A percentile compares a stretch with the other conserved stretches of the same genome.
Evolutionary conservation across 2,797 vertebrate species (phyloP).

Genomic region (Cryptoblepharus egeriae): DNA sequence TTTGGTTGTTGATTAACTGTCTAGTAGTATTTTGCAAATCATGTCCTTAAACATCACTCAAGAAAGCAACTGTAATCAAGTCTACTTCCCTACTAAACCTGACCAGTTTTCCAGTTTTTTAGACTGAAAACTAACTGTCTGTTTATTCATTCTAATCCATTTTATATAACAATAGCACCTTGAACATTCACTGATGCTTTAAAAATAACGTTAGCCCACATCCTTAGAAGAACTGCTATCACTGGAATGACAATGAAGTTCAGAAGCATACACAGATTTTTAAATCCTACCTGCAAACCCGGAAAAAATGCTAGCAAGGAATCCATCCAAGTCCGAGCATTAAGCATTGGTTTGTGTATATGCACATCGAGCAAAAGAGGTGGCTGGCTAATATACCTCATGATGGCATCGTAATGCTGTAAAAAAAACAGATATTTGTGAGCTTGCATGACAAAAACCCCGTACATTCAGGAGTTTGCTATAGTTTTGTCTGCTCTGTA

Average conservation of each 20-base stretch:
- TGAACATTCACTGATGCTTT: not conserved
- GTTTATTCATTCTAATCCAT: not conserved
- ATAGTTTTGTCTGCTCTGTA: too few relatives aligned
- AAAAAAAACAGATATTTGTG: slow-evolving; percentile 44
- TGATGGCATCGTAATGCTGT: slow-evolving; percentile 99
- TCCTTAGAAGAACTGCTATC: not conserved
- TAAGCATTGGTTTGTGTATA: slow-evolving; percentile 97
- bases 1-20: too few relatives aligned
- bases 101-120: not conserved
- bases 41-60: slow-evolving; percentile 12
- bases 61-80: not conserved
- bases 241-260: not conserved
- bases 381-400: slow-evolving; percentile 99
- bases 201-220: not conserved
- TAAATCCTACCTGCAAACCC: slow-evolving; percentile 88
- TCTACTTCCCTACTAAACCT: not conserved
- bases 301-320: slow-evolving; percentile 97
- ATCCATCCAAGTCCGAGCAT: slow-evolving; percentile 98
- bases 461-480: too few relatives aligned
- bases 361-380: slow-evolving; percentile 96
- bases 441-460: too few relatives aligned
- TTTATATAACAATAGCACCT: not conserved
- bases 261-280: not conserved
- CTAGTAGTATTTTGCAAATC: too few relatives aligned
- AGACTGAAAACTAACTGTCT: not conserved